Conservation (phyloP, 2,113 vertebrate species). For the Forbesichthys papilliferus region DNA sequence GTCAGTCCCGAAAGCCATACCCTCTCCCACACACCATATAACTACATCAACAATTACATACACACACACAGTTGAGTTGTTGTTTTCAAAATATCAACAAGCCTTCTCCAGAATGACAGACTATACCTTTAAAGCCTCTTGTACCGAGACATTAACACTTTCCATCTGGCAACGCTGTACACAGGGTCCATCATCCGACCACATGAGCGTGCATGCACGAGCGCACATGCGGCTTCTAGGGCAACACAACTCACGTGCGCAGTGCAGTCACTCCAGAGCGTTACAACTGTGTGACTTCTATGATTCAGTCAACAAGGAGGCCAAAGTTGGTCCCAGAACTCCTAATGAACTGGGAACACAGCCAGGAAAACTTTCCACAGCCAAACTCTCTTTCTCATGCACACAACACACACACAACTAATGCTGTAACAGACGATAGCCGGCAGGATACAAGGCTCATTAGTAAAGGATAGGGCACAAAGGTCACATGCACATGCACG, state of each 20-base stretch:
- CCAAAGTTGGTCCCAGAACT: constrained; percentile 22
- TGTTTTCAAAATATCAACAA: no score
- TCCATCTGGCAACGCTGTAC: no score
- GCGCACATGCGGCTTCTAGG: neutral
- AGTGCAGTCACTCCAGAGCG: neutral
- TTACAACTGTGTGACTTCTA: constrained; percentile 21
- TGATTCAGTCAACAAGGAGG: neutral
- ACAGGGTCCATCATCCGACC: neutral
- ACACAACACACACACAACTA: constrained; percentile 10
- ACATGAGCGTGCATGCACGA: neutral
- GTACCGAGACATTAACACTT: no score
- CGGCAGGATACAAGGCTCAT: constrained; percentile 18
- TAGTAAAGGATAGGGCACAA: constrained; percentile 18
- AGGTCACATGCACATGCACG: neutral
- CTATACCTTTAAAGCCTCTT: no score
- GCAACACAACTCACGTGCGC: neutral
- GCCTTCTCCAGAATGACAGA: no score
- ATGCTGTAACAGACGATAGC: constrained; percentile 14
- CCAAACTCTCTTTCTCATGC: constrained; percentile 9
- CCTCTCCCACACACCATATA: no score
- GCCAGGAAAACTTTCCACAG: constrained; percentile 6
- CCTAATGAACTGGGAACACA: constrained; percentile 11
- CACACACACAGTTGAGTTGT: no score
- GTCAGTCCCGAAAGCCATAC: no score
- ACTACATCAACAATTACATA: no score